Base-by-base conservation (phyloP, 2,113 vertebrate genomes). In the Aleadryas rufinucha region DNA sequence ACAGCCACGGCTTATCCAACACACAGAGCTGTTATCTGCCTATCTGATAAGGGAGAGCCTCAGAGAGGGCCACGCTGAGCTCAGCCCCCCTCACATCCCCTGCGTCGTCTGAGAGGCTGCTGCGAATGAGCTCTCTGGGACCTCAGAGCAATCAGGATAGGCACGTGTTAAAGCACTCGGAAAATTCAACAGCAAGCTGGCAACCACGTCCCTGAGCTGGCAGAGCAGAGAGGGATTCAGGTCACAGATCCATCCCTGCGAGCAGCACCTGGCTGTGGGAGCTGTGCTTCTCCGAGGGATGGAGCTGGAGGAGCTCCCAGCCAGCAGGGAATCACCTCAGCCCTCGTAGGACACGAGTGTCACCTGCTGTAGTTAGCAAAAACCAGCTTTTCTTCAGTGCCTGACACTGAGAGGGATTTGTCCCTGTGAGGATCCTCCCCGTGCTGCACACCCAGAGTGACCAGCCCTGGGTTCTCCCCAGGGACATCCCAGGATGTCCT, bases 231-330 rank as follows among this genome's bases (percentile, higher is more conserved):
- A 24, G 45, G 45, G 84, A 35, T 39, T 26, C 47, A 4, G 57
- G 24, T 4, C 41, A 2, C 39, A 5, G 65, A 47, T n/a, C 75
- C 1, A 1, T 15, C 63, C 75, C 47, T 35, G 17, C 39, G 0
- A 19, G 63, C 9, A 3, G 30, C 16, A 4, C 13, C 52, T 75
- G 77, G 44, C 57, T 49, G 37, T 10, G 42, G 59, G 59, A 82
- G 86, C 39, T 41, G 57, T 44, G 94, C 65, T 44, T 45, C 83
- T 61, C 79, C 59, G 4, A 94, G 91, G 45, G 90, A 90, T 54
- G 77, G 92, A 95, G 94, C 90, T 14, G 44, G 56, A 69, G 87
- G 22, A 94, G 94, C 64, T 93, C 71, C 96, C 68, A 42, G 8
- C 54, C 90, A 20, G 50, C 47, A 3, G 77, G 92, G 68, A n/a